A percentile compares a stretch with the other conserved stretches of the same genome.
phyloP scores from a whole-genome alignment of 2,113 vertebrate genomes.

The Uropsilus gracilis region DNA sequence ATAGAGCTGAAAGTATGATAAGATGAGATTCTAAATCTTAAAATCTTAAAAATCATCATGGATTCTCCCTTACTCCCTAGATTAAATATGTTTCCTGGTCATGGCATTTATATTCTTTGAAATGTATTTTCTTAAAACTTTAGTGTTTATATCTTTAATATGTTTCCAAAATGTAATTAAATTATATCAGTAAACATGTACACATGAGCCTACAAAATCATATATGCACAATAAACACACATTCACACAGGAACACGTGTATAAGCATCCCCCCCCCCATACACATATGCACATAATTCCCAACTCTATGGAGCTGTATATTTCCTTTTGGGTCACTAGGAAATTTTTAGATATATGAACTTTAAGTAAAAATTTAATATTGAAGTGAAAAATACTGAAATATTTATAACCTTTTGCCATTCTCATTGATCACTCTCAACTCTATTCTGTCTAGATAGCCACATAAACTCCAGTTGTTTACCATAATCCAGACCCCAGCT shows the following conservation, averaged over 20 bases:
- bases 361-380: background rate
- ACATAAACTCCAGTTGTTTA: background rate
- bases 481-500: background rate
- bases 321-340: background rate
- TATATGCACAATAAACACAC: no score
- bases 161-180: background rate
- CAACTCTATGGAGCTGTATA: background rate
- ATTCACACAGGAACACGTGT: background rate
- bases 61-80: background rate
- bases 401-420: background rate
- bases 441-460: background rate
- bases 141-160: background rate
- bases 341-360: background rate
- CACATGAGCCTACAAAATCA: no score
- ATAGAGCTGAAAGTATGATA: no score
- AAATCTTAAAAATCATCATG: background rate
- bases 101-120: background rate
- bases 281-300: no score
- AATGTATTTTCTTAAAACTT: background rate
- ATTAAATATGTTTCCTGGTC: background rate
- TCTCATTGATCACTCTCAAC: no score
- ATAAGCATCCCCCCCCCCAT: no score
- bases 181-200: background rate
- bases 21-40: background rate
- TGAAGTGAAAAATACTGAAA: background rate